These are phyloP conservation scores for Tortrix viridana DNA, from an alignment of 2,888 invertebrate genomes.

Conservation along the genomic window DNA sequence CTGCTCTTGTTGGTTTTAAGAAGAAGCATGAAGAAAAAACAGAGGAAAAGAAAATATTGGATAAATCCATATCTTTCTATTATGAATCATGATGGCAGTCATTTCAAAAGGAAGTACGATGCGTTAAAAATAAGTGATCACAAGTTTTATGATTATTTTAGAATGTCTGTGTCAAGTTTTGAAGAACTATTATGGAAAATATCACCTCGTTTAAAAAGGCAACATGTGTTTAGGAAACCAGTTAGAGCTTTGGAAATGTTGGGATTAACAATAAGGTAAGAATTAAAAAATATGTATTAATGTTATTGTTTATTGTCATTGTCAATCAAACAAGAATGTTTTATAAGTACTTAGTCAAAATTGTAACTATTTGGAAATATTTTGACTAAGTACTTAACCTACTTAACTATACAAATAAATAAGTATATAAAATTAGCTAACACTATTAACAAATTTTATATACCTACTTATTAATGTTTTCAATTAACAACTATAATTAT, in stretches of 20 bases:
- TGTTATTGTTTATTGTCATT: no score
- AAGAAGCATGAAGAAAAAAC: conserved; percentile 40
- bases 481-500: conserved; percentile 12
- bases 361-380: conserved; percentile 3
- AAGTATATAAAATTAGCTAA: not conserved
- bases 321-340: no score
- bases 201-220: conserved; percentile 4
- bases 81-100: conserved; percentile 33
- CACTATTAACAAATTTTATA: not conserved
- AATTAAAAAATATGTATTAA: no score
- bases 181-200: conserved; percentile 3
- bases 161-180: conserved; percentile 1
- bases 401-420: no score
- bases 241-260: no score
- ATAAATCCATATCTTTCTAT: conserved; percentile 32
- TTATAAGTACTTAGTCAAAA: conserved; percentile 2
- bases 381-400: no score
- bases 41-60: conserved; percentile 33
- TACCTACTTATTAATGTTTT: not conserved
- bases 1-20: conserved; percentile 37
- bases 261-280: no score
- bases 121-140: no score
- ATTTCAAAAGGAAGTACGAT: conserved; percentile 1
- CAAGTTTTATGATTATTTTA: no score
- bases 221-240: conserved; percentile 1